phyloP scores from a whole-genome alignment of 1,140 invertebrate species.

The Diabrotica undecimpunctata region DNA sequence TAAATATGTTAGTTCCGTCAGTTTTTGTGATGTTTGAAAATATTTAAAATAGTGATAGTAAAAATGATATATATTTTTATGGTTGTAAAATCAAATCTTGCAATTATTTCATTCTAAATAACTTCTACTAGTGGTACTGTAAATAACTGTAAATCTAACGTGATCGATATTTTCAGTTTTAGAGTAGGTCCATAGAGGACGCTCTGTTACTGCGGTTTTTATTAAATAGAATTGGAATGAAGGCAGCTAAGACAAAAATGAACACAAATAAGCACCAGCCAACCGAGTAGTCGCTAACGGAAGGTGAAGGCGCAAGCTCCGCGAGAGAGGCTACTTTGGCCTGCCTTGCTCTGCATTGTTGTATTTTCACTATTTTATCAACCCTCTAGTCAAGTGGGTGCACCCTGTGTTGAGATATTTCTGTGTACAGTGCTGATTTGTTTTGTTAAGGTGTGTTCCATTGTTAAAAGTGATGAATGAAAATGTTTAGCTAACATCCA shows the following conservation, averaged over 20 bases:
- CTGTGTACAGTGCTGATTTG: constrained; percentile 12
- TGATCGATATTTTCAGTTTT: too few species aligned
- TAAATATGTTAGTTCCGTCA: too few species aligned
- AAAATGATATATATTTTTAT: too few species aligned
- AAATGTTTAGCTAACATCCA: constrained; percentile 13
- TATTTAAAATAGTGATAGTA: too few species aligned
- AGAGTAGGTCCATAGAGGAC: constrained; percentile 4
- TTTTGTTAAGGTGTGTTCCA: constrained; percentile 13
- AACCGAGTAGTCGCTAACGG: constrained; percentile 15
- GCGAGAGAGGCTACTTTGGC: constrained; percentile 8
- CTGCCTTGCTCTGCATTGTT: constrained; percentile 20
- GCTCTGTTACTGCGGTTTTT: constrained; percentile 12
- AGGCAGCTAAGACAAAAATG: constrained; percentile 10
- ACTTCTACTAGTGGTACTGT: too few species aligned
- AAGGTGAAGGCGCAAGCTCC: constrained; percentile 18
- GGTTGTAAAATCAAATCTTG: too few species aligned
- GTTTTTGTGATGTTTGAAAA: too few species aligned
- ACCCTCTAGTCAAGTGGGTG: constrained; percentile 17
- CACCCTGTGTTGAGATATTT: constrained; percentile 15
- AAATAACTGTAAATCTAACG: too few species aligned
- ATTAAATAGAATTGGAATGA: neutral
- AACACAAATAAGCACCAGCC: constrained; percentile 16
- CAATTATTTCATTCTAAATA: too few species aligned
- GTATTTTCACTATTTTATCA: constrained; percentile 13
- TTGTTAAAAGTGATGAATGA: constrained; percentile 6